These are phyloP conservation scores for Temnopleurus reevesii DNA, from an alignment of 53 echinoderm and acorn worm genomes.

Conservation along the genomic window DNA sequence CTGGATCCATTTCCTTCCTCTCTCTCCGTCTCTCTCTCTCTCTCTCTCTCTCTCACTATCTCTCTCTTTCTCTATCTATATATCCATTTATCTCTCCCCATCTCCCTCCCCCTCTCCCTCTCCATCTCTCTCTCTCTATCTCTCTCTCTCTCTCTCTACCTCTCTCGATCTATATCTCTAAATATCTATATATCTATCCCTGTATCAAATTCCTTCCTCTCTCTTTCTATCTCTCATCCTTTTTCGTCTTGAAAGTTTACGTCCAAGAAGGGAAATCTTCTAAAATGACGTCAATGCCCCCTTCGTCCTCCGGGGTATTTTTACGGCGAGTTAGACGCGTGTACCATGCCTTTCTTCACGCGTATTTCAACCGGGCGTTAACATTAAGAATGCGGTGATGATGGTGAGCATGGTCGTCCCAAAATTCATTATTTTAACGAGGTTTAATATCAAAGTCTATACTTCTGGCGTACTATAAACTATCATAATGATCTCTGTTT, in stretches of 20 bases:
- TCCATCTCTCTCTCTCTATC: background rate
- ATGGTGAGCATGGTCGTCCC: background rate
- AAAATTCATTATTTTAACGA: background rate
- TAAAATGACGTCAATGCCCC: constrained; percentile 47
- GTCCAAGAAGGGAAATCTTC: constrained; percentile 1
- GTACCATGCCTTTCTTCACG: background rate
- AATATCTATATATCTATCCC: background rate
- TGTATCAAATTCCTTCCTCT: too few relatives aligned
- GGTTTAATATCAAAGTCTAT: background rate
- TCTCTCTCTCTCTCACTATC: background rate
- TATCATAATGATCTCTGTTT: too few relatives aligned
- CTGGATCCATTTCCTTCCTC: background rate
- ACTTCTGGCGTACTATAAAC: too few relatives aligned
- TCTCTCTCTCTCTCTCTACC: background rate
- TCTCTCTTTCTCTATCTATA: background rate
- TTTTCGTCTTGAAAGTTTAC: constrained; percentile 10
- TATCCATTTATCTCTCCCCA: background rate
- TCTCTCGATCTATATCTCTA: too few relatives aligned
- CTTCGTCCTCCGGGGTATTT: constrained; percentile 48
- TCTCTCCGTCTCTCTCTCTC: background rate
- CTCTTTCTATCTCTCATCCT: background rate
- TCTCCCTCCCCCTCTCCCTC: background rate
- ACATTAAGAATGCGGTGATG: background rate
- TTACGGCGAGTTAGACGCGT: constrained; percentile 30
- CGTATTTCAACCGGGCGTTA: background rate